Evolutionary conservation across 2,797 vertebrate genomes (phyloP), one percentile per base, ranked within the genome.

Genomic region (Oophaga sylvatica): DNA sequence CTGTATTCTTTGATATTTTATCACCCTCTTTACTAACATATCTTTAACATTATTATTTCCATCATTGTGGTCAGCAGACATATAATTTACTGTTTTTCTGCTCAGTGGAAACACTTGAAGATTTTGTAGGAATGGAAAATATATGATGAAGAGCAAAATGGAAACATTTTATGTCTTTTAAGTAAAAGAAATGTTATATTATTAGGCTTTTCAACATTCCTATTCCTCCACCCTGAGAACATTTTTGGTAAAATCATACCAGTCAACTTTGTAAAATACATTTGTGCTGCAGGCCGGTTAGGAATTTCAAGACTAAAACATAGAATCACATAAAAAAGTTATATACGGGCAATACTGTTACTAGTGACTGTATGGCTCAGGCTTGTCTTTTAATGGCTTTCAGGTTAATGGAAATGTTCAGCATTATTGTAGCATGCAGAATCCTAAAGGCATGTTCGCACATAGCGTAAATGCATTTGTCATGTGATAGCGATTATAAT

Each of bases 41-140:
- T 81, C 56, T 87, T 81, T 81, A 87, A 63, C 79, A 65, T 48
- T 87, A 87, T 81, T 81, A 81, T 87, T 87, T 67, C 79, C 79
- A 87, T 81, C 70, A 75, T 59, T 81, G 85, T 81, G 85, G 85
- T 81, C 59, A 63, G 17, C 57, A 87, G 57, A 87, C 68, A 81
- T 87, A 45, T 87, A 87, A 87, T 87, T 87, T 87, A 81, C 45
- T 22, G 19, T 81, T 63, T 81, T 75, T 81, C 41, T 81, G 79
- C 68, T 57, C 76, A 81, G 79, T 87, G 79, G 79, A 87, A 87
- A 87, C 26, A 87, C 57, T 53, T 62, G 78, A 80, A 41, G 31
- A 73, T 81, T 81, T 87, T 10, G 63, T 81, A 81, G 78, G n/a
- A 81, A 62, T 63, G 68, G 85, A 81, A 87, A 87, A 75, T 81